phyloP scores from a whole-genome alignment of 2,888 invertebrate genomes.

The Metallyticus violacea region DNA sequence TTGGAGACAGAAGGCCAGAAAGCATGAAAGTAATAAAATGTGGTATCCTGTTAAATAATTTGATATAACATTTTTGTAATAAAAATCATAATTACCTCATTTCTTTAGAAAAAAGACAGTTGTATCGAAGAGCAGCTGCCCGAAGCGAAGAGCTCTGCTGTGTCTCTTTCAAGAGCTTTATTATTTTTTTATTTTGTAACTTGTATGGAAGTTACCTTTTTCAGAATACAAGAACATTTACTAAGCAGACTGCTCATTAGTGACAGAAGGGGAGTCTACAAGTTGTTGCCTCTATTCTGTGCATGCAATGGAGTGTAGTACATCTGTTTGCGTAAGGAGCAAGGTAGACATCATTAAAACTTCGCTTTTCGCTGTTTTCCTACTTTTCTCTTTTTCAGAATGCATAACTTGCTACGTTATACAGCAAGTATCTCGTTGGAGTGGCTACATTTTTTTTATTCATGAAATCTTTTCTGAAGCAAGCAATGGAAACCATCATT shows the following conservation, averaged over 20 bases:
- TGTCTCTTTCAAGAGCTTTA: neutral
- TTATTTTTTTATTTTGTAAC: neutral
- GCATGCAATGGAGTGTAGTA: neutral
- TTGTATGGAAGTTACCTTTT: neutral
- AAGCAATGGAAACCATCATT: neutral
- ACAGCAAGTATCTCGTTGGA: neutral
- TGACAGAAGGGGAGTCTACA: neutral
- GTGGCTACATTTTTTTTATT: neutral
- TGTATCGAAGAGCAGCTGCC: neutral
- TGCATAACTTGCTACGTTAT: neutral
- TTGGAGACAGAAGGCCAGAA: too few relatives aligned
- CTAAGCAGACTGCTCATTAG: neutral
- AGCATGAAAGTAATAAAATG: too few relatives aligned
- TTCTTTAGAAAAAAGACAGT: neutral
- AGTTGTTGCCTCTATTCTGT: neutral
- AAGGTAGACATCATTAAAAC: neutral
- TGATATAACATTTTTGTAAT: neutral
- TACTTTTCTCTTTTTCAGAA: neutral
- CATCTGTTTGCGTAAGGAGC: neutral
- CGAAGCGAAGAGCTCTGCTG: too few relatives aligned
- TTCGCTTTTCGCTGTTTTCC: neutral
- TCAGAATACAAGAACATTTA: neutral
- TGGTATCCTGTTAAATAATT: neutral
- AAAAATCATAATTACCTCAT: neutral
- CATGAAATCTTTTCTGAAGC: neutral